Evolutionary conservation across 2,797 vertebrate species (phyloP).

Genomic region (Chromis chromis): DNA sequence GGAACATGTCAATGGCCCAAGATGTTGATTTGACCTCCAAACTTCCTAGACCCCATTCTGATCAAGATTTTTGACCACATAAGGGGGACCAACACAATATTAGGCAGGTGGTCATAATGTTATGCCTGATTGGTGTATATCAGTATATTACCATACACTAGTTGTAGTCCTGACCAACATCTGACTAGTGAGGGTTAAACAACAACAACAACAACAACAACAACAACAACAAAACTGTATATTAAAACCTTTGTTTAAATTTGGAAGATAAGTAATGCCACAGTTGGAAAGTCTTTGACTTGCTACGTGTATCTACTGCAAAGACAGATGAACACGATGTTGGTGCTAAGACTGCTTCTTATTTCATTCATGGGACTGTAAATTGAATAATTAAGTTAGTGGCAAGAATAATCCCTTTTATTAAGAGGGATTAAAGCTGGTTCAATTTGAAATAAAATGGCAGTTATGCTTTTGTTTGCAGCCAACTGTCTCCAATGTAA

Average conservation of each 20-base stretch:
- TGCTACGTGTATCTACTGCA: constrained; percentile 14
- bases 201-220: not conserved
- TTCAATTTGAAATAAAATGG: constrained; percentile 41
- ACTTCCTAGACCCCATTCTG: too few relatives aligned
- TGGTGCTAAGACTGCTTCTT: constrained; percentile 21
- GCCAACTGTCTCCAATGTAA: constrained; percentile 27
- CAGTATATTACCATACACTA: too few relatives aligned
- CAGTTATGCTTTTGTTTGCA: constrained; percentile 26
- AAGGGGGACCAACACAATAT: too few relatives aligned
- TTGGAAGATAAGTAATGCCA: constrained; percentile 23
- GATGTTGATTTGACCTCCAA: too few relatives aligned
- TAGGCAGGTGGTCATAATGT: too few relatives aligned
- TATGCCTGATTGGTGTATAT: too few relatives aligned
- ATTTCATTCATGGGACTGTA: constrained; percentile 43
- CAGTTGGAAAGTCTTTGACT: constrained; percentile 22
- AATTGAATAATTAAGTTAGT: constrained; percentile 53
- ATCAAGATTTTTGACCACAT: too few relatives aligned
- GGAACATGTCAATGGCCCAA: too few relatives aligned
- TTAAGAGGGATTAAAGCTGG: constrained; percentile 47
- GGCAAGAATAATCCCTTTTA: constrained; percentile 53
- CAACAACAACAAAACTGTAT: not conserved
- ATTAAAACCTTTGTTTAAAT: constrained; percentile 26
- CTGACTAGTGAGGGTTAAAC: too few relatives aligned
- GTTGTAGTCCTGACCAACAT: too few relatives aligned
- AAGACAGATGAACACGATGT: constrained; percentile 15